Percentiles rank a stretch among this genome's conserved stretches.
These are phyloP conservation scores for Ostrea edulis DNA, from an alignment of 1,140 invertebrate species.

Conservation along the genomic window DNA sequence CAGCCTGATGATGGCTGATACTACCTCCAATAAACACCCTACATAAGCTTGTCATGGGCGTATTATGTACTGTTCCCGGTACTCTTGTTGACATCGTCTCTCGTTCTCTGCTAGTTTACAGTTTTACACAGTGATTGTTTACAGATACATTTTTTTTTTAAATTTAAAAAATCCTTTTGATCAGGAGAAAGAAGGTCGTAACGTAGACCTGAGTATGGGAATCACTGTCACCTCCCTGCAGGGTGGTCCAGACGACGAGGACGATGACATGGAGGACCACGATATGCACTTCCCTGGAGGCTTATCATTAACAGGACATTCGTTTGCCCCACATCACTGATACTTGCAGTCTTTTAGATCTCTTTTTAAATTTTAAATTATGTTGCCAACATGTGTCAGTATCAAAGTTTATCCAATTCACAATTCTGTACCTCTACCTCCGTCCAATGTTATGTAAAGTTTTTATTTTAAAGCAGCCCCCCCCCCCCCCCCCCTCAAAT, in stretches of 20 bases:
- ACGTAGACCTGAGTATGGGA: constrained; percentile 73
- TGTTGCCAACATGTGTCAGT: neutral
- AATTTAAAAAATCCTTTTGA: constrained; percentile 40
- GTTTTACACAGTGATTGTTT: too few relatives aligned
- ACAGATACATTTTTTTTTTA: neutral
- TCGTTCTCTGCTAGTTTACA: too few relatives aligned
- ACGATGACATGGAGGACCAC: constrained; percentile 19
- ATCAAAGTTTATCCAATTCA: neutral
- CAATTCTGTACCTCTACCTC: constrained; percentile 24
- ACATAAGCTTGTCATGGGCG: too few relatives aligned
- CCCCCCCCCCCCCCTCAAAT: too few relatives aligned
- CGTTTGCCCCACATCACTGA: constrained; percentile 51
- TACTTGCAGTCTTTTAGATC: neutral
- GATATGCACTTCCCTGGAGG: constrained; percentile 53
- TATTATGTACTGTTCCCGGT: too few relatives aligned
- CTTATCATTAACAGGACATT: constrained; percentile 67
- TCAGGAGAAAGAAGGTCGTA: constrained; percentile 74
- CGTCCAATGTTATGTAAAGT: constrained; percentile 1
- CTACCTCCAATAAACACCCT: too few relatives aligned
- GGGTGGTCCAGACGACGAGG: constrained; percentile 55
- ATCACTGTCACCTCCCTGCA: constrained; percentile 72
- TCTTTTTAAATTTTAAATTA: neutral
- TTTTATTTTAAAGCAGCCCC: neutral
- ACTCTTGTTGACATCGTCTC: too few relatives aligned
- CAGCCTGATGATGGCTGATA: too few relatives aligned